Base-by-base conservation (phyloP, 2,888 invertebrate genomes). In the Amphipyra berbera region DNA sequence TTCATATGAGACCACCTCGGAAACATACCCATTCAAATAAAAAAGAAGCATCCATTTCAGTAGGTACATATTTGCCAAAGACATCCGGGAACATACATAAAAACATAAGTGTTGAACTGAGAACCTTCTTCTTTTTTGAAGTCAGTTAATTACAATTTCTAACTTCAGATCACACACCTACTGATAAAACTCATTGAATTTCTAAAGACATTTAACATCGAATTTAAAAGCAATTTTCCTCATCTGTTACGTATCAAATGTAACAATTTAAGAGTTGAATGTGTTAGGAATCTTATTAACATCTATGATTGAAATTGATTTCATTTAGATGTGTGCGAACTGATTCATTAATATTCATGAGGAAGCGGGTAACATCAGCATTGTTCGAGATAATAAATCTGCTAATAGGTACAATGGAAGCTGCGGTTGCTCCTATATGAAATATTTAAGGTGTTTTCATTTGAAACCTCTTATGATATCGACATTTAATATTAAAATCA, bases 261-360 rank as follows among this genome's bases (percentile, higher is more conserved):
- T 9, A n/a, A n/a, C 6, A n/a, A 44, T 49, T 40, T 37, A 38
- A 21, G 5, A 14, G 9, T 21, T 14, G 6, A 37, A 38, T 15
- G 0, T 61, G 27, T 50, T n/a, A 30, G n/a, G 3, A 52, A 48
- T 68, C 44, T 68, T 48, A 50, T 42, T 40, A 46, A 50, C 45
- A 33, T 62, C 55, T 41, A 69, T 33, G 2, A 55, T 61, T 41
- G 35, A 69, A 68, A 56, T 69, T 52, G 40, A 41, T 55, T 69
- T 40, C 8, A 35, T 48, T 48, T 42, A n/a, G 15, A 55, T 21
- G 21, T 62, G 55, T 52, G 46, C 12, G 40, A 53, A 53, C 27
- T 52, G 41, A 46, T 55, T 49, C 13, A 64, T 68, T 57, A 64
- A 63, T 70, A 70, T 68, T 63, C 56, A 68, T 70, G 7, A 9